Base-by-base conservation (phyloP, 1,140 invertebrate species). In the Bombus picipes region DNA sequence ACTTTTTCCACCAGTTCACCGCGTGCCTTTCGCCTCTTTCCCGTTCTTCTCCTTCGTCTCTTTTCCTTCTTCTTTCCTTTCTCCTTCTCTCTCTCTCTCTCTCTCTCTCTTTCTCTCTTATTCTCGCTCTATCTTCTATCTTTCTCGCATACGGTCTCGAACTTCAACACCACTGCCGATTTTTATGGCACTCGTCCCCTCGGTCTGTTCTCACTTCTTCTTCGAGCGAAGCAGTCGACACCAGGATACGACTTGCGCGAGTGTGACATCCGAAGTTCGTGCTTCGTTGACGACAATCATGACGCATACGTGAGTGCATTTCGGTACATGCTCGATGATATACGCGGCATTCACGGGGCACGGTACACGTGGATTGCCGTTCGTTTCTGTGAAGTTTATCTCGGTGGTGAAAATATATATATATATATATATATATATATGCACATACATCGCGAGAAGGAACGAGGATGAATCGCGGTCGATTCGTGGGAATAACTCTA, bases 281-380 rank as follows among this genome's bases (percentile, higher is more conserved):
- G 66, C 43, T 15, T 41, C 34, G 4, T 28, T 18, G 41, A 59
- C 62, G 28, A 62, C 79, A 34, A 86, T 73, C 70, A 72, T 73
- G 83, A 85, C 75, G 39, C 83, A 85, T 70, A 80, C 80, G 85
- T 86, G 80, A 81, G 85, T 86, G 84, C 28, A 74, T 53, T 73
- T 70, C 22, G 57, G n/a, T 32, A 43, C 6, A 34, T 34, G 41
- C 2, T 37, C 22, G 22, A 28, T n/a, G 28, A n/a, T n/a, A 62
- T 73, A 47, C 25, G 1, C 25, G 13, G 53, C 1, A 39, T 39
- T 28, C 25, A 15, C 25, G 9, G 12, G 39, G n/a, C 1, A 2
- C 15, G 28, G 13, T 32, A 83, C 32, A n/a, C 25, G 62, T 39
- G 53, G 18, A 41, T 13, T 3, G 37, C 5, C 39, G 6, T 57